These are phyloP conservation scores for Channa argus DNA, from an alignment of 2,113 vertebrate species.

Conservation along the genomic window DNA sequence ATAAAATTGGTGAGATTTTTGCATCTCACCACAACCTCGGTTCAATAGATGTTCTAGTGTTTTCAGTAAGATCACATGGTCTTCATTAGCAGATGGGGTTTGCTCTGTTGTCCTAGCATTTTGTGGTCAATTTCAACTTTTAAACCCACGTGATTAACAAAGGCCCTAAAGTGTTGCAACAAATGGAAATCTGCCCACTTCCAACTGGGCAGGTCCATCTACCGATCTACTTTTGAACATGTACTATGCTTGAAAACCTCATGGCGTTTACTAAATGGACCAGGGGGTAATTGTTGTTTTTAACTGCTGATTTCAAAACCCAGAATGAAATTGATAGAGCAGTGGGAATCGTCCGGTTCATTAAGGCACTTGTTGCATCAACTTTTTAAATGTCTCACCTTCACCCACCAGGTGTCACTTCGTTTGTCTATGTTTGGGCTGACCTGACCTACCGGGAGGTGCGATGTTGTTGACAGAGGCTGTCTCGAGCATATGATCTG, in stretches of 20 bases:
- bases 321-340: slow-evolving; percentile 6
- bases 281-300: background rate
- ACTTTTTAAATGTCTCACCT: background rate
- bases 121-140: background rate
- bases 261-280: background rate
- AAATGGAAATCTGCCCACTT: background rate
- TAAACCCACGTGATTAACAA: background rate
- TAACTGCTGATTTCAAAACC: background rate
- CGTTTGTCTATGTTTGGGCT: slow-evolving; percentile 15
- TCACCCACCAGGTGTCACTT: slow-evolving; percentile 12
- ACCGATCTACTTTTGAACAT: background rate
- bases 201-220: background rate
- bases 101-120: background rate
- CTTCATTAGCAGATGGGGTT: background rate
- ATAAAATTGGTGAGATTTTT: background rate
- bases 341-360: slow-evolving; percentile 26
- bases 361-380: slow-evolving; percentile 32
- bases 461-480: slow-evolving; percentile 20
- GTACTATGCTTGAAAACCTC: background rate
- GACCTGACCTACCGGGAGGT: slow-evolving; percentile 19
- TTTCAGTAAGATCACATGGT: background rate
- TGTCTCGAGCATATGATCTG: slow-evolving; percentile 22
- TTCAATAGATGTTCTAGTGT: background rate
- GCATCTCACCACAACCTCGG: background rate
- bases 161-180: too few species aligned